Conservation (phyloP, 2,797 vertebrate species). For the Erethizon dorsatum region DNA sequence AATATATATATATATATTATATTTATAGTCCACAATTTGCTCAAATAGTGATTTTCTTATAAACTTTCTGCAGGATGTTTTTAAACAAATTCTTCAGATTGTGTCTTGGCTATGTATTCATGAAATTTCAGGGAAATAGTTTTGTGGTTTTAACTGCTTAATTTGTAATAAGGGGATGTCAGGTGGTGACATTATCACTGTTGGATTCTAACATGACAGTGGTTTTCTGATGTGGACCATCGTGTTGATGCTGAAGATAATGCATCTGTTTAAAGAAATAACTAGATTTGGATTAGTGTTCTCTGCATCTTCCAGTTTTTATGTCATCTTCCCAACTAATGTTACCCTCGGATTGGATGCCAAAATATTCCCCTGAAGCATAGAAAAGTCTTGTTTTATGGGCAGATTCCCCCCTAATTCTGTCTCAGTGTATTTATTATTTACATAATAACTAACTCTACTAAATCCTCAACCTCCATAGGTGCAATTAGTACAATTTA, state of each 20-base stretch:
- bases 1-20: constrained; percentile 84
- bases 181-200: constrained; percentile 92
- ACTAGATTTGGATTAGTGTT: constrained; percentile 92
- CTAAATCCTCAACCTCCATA: constrained; percentile 92
- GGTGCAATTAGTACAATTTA: constrained; percentile 92
- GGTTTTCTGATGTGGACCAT: constrained; percentile 92
- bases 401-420: constrained; percentile 92
- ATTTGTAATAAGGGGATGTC: constrained; percentile 87
- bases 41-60: constrained; percentile 91
- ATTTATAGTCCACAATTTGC: constrained; percentile 91
- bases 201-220: constrained; percentile 93
- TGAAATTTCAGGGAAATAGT: constrained; percentile 88
- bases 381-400: constrained; percentile 93
- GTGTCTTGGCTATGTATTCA: constrained; percentile 89
- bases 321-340: constrained; percentile 93
- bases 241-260: constrained; percentile 92
- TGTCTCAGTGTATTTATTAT: constrained; percentile 93
- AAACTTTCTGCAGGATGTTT: constrained; percentile 91
- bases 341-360: constrained; percentile 93
- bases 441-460: constrained; percentile 92
- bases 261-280: constrained; percentile 91
- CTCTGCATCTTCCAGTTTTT: constrained; percentile 92
- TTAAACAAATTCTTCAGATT: constrained; percentile 90
- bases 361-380: constrained; percentile 93
- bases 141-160: constrained; percentile 90